Percentiles rank a stretch among this genome's conserved stretches.
Conservation (phyloP, 2,888 invertebrate genomes). For the Drosophila robusta region DNA sequence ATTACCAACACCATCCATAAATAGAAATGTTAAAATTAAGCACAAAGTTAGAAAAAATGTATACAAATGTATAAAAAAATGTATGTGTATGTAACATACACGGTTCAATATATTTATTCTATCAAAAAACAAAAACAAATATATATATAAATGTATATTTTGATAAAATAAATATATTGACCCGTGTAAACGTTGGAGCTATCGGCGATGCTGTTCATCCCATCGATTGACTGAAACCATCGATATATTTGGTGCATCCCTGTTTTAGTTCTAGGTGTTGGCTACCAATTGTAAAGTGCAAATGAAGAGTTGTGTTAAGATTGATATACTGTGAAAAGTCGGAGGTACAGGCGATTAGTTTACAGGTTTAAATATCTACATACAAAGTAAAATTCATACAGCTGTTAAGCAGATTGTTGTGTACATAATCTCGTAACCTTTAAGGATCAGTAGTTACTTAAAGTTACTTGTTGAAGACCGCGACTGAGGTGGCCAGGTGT, state of each 20-base stretch:
- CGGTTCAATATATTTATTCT: too few species aligned
- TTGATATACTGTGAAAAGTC: conserved; percentile 57
- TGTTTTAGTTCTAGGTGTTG: conserved; percentile 65
- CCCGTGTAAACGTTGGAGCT: conserved; percentile 1
- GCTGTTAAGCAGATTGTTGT: conserved; percentile 17
- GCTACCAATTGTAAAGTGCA: conserved; percentile 76
- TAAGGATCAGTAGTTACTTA: conserved; percentile 1
- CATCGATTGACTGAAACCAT: conserved; percentile 12
- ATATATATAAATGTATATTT: too few species aligned
- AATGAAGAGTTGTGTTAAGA: conserved; percentile 62
- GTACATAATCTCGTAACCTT: conserved; percentile 1
- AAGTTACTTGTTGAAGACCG: conserved; percentile 10
- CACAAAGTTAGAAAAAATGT: too few species aligned
- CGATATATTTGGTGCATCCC: conserved; percentile 36
- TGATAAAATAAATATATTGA: background rate
- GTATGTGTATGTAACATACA: too few species aligned
- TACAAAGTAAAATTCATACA: conserved; percentile 9
- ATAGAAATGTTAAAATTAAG: too few species aligned
- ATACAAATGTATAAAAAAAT: too few species aligned
- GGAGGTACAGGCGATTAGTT: conserved; percentile 32
- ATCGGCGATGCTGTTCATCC: background rate
- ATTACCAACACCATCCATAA: too few species aligned
- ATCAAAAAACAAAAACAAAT: too few species aligned
- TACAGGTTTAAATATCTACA: conserved; percentile 14
- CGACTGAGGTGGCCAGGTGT: conserved; percentile 38